Base-by-base conservation (phyloP, 2,797 vertebrate genomes). In the Leontopithecus rosalia region DNA sequence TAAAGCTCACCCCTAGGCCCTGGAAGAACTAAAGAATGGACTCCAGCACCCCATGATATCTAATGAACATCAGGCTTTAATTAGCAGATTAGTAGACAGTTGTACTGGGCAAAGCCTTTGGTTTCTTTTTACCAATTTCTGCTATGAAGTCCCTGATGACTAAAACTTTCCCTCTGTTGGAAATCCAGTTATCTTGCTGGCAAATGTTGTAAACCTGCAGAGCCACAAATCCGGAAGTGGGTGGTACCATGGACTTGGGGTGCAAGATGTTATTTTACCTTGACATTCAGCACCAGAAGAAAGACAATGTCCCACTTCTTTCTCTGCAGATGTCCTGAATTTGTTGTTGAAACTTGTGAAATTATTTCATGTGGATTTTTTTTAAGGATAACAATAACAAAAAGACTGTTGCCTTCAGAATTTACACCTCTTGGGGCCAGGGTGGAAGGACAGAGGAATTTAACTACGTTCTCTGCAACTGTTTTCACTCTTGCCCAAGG, bases 1-100 rank as follows among this genome's bases (percentile, higher is more conserved):
- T 61, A 19, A 89, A 90, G 72, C 86, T 97, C 91, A 73, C 0
- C 0, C 0, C 0, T 83, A 87, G 91, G 82, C 94, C 70, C 67
- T 85, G 86, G 95, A 94, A 97, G 97, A 98, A 97, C 81, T 79
- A 36, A 94, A 58, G 86, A 97, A 58, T 0, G 0, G 91, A 55
- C 76, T 85, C 55, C 48, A 84, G 72, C 70, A 75, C 73, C 91
- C 61, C 50, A 24, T 84, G 24, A 22, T 90, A 89, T n/a, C 48
- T 94, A 96, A 92, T 97, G 97, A 96, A 95, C 46, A 84, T 84
- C 43, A 58, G 70, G 72, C 88, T 97, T 98, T 98, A 98, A 97
- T 97, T 96, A 98, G 95, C 85, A 97, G 73, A 97, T 97, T 96
- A 97, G 89, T 73, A 98, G 93, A 41, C 85, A 96, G 83, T 70